Evolutionary conservation across 2,888 invertebrate species (phyloP).

Genomic region (Lissonota sp.): DNA sequence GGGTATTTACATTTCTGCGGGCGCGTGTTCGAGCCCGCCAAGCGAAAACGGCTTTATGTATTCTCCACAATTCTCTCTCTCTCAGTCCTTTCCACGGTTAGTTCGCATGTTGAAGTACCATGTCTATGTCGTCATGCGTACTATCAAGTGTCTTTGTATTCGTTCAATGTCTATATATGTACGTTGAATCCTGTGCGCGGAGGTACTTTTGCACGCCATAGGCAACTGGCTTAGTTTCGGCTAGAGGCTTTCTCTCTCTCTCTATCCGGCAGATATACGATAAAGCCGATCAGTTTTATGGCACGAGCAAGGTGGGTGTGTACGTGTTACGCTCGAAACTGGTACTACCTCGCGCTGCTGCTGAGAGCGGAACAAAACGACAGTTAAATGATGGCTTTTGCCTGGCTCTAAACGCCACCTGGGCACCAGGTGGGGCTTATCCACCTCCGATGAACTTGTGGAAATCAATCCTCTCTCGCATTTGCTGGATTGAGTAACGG

Average conservation of each 20-base stretch:
- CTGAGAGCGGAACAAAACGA: constrained; percentile 2
- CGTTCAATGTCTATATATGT: not conserved
- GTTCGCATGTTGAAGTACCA: constrained; percentile 28
- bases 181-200: not conserved
- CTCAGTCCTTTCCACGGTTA: constrained; percentile 12
- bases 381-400: constrained; percentile 50
- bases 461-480: constrained; percentile 56
- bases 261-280: constrained; percentile 16
- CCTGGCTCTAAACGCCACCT: constrained; percentile 52
- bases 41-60: constrained; percentile 62
- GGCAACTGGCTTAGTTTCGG: constrained; percentile 35
- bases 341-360: not conserved
- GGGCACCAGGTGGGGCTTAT: constrained; percentile 67
- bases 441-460: constrained; percentile 58
- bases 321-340: constrained; percentile 16
- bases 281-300: constrained; percentile 47
- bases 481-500: constrained; percentile 28
- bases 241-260: no score
- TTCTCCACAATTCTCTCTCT: constrained; percentile 36
- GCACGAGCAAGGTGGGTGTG: constrained; percentile 6
- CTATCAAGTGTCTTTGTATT: not conserved
- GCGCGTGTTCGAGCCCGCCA: constrained; percentile 68
- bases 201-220: constrained; percentile 19
- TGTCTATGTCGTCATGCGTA: constrained; percentile 9
- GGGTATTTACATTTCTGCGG: constrained; percentile 82